Base-by-base conservation (phyloP, 2,888 invertebrate species). In the Lycia hirtaria region DNA sequence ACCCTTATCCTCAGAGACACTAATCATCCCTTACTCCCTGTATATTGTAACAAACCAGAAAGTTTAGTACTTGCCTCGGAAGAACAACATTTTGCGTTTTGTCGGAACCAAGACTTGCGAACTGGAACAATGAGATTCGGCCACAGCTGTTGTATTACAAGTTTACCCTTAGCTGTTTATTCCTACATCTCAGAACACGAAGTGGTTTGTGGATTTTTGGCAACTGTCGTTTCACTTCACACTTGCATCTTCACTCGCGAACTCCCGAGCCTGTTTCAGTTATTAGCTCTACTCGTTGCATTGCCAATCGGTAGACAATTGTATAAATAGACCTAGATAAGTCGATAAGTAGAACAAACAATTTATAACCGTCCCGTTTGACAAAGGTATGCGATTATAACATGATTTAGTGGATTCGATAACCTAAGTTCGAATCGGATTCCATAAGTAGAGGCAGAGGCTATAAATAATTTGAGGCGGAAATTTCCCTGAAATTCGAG, bases 101-200 rank as follows among this genome's bases (percentile, higher is more conserved):
- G 65, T 62, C 19, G 20, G 73, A 72, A 76, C 56, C 75, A 76
- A 78, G 73, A 78, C 70, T 67, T 71, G 72, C 62, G 73, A 76
- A 82, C 71, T 76, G 74, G 78, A 76, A 80, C 80, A 79, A 81
- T 78, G 78, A 73, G 75, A 79, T 83, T 81, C 79, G 70, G 68
- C 60, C 82, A 83, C 83, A 84, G 78, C 78, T 81, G 83, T 78
- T 75, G 77, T 69, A 71, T 76, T 75, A 79, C 71, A 81, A 81
- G 68, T 81, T 80, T 64, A 67, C 67, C 14, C 22, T 7, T 41
- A 60, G 62, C 56, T 75, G 72, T 80, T 81, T 78, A 75, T 71
- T 52, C 64, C 68, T 72, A 72, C 70, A 78, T 74, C 47, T 68
- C 72, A 41, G 19, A 44, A 15, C 6, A 44, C 32, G n/a, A 45